Base-by-base conservation (phyloP, 2,113 vertebrate species). In the Crypturellus undulatus region DNA sequence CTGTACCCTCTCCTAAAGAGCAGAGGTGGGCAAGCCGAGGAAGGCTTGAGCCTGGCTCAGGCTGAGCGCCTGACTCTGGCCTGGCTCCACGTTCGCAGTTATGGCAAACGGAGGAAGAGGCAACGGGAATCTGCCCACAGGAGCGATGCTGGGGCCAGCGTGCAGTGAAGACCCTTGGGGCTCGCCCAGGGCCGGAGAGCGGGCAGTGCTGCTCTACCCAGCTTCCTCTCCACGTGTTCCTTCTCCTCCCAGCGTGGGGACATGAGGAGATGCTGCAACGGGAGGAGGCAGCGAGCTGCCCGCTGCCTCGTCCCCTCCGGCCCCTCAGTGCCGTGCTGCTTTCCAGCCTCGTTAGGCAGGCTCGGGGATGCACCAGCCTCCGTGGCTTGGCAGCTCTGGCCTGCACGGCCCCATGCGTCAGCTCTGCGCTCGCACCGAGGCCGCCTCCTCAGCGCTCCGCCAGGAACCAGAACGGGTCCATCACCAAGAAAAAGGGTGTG, bases 1-100 rank as follows among this genome's bases (percentile, higher is more conserved):
- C 91, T 97, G 96, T 94, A 94, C 95, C 94, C 93, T 90, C 91
- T 97, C 92, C 90, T 83, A 93, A 96, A 96, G 86, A 96, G 96
- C 87, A 96, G 94, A 96, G 92, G 95, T 96, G 96, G 91, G 79
- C 88, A 95, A 69, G 95, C 96, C 96, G 97, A 96, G 81, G 92
- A 94, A 94, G 91, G 82, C 95, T 97, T 88, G 76, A 94, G 94
- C 84, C 96, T 97, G 97, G 94, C 94, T 96, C 85, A 73, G 10
- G 62, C 87, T 94, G 83, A 95, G 92, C 42, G 91, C 84, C 83
- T 88, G 89, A 77, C 71, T 91, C 93, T 93, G 93, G 92, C 86
- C 91, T 94, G 92, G 85, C 92, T 94, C 95, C 95, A 88, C 2
- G 26, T 72, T 72, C 14, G 28, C 2, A 30, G 95, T 94, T 95